A percentile compares a stretch with the other conserved stretches of the same genome.
Conservation (phyloP, 2,888 invertebrate species). For the Atrina japonica region DNA sequence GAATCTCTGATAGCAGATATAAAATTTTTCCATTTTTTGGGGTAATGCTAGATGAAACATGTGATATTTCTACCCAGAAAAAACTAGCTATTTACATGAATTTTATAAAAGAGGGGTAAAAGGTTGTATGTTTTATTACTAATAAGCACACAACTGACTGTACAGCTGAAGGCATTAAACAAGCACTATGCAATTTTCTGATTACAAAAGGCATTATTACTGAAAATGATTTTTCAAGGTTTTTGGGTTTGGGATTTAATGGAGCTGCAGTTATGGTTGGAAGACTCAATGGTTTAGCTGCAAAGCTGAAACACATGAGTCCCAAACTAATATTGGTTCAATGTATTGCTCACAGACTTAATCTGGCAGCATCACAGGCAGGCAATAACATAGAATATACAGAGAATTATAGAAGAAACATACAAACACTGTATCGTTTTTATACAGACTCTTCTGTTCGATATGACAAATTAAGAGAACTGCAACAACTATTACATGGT, state of each 20-base stretch:
- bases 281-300: conserved; percentile 5
- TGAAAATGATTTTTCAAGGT: conserved; percentile 30
- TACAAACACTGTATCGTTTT: conserved; percentile 40
- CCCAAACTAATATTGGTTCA: conserved; percentile 30
- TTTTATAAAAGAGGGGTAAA: conserved; percentile 30
- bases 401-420: conserved; percentile 23
- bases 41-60: conserved; percentile 38
- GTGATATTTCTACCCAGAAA: conserved; percentile 16
- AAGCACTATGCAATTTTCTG: conserved; percentile 11
- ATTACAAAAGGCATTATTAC: conserved; percentile 1
- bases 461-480: conserved; percentile 47
- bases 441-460: conserved; percentile 33
- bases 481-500: conserved; percentile 38
- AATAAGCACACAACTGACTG: conserved; percentile 43
- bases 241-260: conserved; percentile 31
- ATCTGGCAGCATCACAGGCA: conserved; percentile 48
- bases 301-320: conserved; percentile 1
- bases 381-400: conserved; percentile 34
- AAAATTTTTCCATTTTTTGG: conserved; percentile 16
- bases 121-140: conserved; percentile 25
- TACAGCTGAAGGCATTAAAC: conserved; percentile 34
- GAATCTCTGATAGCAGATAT: neutral
- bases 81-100: conserved; percentile 36
- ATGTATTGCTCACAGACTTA: conserved; percentile 45
- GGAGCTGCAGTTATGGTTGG: conserved; percentile 36